These are phyloP conservation scores for Aplidium turbinatum DNA, from an alignment of 23 tunicate species.

Conservation along the genomic window DNA sequence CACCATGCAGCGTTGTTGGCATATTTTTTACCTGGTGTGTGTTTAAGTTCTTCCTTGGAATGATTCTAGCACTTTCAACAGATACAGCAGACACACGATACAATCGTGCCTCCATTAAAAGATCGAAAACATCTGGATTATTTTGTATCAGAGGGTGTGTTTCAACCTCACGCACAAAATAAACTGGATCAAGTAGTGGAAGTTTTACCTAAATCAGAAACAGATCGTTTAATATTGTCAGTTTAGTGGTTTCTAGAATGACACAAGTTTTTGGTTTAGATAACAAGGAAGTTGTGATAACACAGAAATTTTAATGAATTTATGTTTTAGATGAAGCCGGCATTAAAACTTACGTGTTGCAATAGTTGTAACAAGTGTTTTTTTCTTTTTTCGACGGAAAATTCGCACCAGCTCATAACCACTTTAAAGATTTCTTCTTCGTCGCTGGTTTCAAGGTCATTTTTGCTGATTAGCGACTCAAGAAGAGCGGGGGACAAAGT, in stretches of 20 bases:
- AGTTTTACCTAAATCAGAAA: constrained; percentile 49
- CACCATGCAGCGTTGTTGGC: too few relatives aligned
- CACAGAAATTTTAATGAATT: too few relatives aligned
- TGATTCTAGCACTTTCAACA: constrained; percentile 12
- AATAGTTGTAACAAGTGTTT: constrained; percentile 38
- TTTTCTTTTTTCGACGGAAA: constrained; percentile 40
- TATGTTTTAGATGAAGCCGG: background rate
- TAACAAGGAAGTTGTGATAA: too few relatives aligned
- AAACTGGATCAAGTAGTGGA: constrained; percentile 40
- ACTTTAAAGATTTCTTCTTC: constrained; percentile 57
- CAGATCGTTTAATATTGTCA: too few relatives aligned
- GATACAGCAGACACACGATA: constrained; percentile 21
- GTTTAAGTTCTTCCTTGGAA: constrained; percentile 36
- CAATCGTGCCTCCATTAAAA: constrained; percentile 59
- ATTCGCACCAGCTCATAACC: constrained; percentile 58
- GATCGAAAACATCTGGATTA: constrained; percentile 50
- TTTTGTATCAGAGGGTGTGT: constrained; percentile 43
- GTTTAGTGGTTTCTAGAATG: too few relatives aligned
- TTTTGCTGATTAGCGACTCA: constrained; percentile 41
- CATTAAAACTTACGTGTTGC: constrained; percentile 45
- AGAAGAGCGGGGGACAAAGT: constrained; percentile 35
- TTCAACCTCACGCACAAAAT: constrained; percentile 55
- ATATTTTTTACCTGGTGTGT: constrained; percentile 56
- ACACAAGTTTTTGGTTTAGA: too few relatives aligned
- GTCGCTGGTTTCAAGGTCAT: constrained; percentile 36